Evolutionary conservation across 2,113 vertebrate species (phyloP).

Genomic region (Callaeas wilsoni): DNA sequence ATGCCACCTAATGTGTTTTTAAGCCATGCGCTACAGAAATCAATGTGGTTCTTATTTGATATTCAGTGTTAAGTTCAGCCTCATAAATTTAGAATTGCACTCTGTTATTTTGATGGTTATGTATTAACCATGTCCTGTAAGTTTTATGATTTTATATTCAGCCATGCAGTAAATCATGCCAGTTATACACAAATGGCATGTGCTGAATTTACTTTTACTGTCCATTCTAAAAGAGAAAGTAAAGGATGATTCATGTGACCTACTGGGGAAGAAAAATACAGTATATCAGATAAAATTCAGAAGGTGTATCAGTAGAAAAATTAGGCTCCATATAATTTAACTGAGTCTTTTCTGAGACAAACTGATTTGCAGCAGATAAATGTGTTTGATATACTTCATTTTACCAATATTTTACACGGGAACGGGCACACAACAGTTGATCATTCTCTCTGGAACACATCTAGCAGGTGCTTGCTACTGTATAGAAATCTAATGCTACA

Average conservation of each 20-base stretch:
- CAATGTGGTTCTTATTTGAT: slow-evolving; percentile 88
- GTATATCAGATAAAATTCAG: slow-evolving; percentile 62
- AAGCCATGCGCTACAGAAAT: slow-evolving; percentile 87
- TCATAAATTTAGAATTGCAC: slow-evolving; percentile 89
- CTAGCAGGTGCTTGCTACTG: neutral
- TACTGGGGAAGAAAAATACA: slow-evolving; percentile 51
- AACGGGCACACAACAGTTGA: neutral
- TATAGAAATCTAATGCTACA: slow-evolving; percentile 12
- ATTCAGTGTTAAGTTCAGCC: slow-evolving; percentile 82
- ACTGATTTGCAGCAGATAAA: slow-evolving; percentile 56
- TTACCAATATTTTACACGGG: slow-evolving; percentile 22
- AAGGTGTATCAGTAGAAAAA: slow-evolving; percentile 55
- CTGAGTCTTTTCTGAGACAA: slow-evolving; percentile 56
- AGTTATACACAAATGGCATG: slow-evolving; percentile 60
- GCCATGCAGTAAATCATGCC: slow-evolving; percentile 79
- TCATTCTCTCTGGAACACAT: neutral
- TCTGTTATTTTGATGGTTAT: slow-evolving; percentile 86
- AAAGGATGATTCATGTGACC: slow-evolving; percentile 61
- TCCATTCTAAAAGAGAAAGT: slow-evolving; percentile 35
- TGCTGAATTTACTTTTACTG: slow-evolving; percentile 64
- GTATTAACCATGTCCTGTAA: slow-evolving; percentile 81
- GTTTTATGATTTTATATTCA: slow-evolving; percentile 84
- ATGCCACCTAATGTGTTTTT: slow-evolving; percentile 93
- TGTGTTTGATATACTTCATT: slow-evolving; percentile 46
- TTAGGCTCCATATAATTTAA: slow-evolving; percentile 68